These are phyloP conservation scores for Hybognathus amarus DNA, from an alignment of 2,797 vertebrate genomes.

Conservation along the genomic window DNA sequence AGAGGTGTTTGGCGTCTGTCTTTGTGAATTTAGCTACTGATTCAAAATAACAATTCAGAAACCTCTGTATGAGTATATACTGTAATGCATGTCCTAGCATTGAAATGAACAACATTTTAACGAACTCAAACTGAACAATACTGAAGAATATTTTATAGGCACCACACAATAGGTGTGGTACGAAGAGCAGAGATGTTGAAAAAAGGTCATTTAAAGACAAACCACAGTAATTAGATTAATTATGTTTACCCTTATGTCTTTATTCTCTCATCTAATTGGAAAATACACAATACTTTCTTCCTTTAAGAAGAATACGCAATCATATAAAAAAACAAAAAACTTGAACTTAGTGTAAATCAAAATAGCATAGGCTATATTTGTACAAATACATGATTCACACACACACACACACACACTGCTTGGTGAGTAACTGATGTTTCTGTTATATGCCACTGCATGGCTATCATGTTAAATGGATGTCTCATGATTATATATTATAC, in stretches of 20 bases:
- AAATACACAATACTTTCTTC: not conserved
- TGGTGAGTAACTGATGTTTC: not conserved
- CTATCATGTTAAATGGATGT: not conserved
- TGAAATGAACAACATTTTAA: conserved; percentile 9
- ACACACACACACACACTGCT: not conserved
- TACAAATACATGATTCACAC: not conserved
- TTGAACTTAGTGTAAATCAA: not conserved
- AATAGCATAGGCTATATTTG: not conserved
- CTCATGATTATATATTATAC: not conserved
- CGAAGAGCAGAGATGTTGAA: not conserved
- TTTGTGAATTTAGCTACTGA: not conserved
- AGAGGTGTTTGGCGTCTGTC: conserved; percentile 1
- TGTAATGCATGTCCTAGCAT: not conserved
- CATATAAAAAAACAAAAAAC: not conserved
- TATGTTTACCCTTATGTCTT: not conserved
- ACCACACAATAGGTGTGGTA: not conserved
- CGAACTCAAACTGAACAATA: not conserved
- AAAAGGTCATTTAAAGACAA: conserved; percentile 21
- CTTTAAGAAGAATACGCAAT: not conserved
- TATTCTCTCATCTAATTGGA: not conserved
- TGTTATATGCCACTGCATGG: not conserved
- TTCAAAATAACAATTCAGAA: not conserved
- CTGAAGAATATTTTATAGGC: not conserved
- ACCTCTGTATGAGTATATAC: not conserved
- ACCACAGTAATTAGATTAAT: not conserved